Percentiles rank a stretch among this genome's conserved stretches.
Evolutionary conservation across 1,140 invertebrate genomes (phyloP).

Genomic region (Amyelois transitella): DNA sequence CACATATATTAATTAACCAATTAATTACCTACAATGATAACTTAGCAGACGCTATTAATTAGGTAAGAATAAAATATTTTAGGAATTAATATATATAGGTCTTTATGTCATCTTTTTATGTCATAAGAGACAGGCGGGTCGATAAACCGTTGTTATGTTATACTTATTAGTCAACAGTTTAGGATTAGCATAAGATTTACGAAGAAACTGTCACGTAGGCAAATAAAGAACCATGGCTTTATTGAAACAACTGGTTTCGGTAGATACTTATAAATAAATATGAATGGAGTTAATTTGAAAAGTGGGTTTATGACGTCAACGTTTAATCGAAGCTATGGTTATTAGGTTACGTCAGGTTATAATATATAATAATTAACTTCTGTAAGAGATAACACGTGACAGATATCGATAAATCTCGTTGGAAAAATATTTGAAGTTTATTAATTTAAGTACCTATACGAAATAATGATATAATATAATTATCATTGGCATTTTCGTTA

Average conservation of each 20-base stretch:
- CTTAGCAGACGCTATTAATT: too few relatives aligned
- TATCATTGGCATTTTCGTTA: too few relatives aligned
- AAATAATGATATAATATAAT: too few relatives aligned
- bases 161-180: background rate
- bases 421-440: too few relatives aligned
- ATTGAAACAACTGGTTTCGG: background rate
- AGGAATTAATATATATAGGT: too few relatives aligned
- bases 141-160: background rate
- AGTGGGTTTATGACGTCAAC: background rate
- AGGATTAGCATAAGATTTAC: background rate
- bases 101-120: too few relatives aligned
- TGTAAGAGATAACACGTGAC: background rate
- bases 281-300: background rate
- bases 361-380: background rate
- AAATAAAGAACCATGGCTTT: background rate
- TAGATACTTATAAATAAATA: background rate
- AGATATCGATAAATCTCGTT: background rate
- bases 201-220: background rate
- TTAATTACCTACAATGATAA: too few relatives aligned
- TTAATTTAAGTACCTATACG: too few relatives aligned
- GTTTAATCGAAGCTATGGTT: background rate
- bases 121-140: background rate
- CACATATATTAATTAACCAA: too few relatives aligned
- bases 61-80: too few relatives aligned
- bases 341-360: background rate